Conservation (phyloP, 2,113 vertebrate species). For the Halichoeres trimaculatus region DNA sequence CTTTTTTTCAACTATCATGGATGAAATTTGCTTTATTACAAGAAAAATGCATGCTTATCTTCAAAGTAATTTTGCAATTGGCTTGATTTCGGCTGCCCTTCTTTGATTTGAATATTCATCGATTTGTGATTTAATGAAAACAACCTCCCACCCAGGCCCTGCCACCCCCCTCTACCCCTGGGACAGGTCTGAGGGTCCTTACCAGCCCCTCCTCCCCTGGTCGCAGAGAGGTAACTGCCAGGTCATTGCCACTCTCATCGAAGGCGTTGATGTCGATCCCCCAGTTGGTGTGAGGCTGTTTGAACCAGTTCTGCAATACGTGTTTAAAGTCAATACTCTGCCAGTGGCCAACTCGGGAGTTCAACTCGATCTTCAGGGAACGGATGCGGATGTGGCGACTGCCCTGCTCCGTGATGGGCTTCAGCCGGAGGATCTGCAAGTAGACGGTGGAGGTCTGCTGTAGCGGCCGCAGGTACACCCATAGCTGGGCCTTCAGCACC, state of each 20-base stretch:
- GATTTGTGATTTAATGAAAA: slow-evolving; percentile 18
- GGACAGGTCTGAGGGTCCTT: slow-evolving; percentile 85
- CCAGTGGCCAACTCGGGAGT: slow-evolving; percentile 94
- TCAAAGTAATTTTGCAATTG: background rate
- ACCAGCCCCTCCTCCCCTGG: slow-evolving; percentile 98
- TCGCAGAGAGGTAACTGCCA: slow-evolving; percentile 95
- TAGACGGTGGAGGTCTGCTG: slow-evolving; percentile 95
- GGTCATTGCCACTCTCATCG: slow-evolving; percentile 94
- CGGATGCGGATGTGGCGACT: slow-evolving; percentile 96
- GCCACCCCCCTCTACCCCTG: slow-evolving; percentile 11
- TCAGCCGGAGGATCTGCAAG: slow-evolving; percentile 96
- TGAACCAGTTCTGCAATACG: slow-evolving; percentile 99
- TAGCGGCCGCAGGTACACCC: slow-evolving; percentile 96
- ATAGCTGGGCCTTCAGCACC: slow-evolving; percentile 97
- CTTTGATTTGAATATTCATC: slow-evolving; percentile 14
- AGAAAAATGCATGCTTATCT: background rate
- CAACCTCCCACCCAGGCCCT: background rate
- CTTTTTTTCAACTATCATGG: background rate
- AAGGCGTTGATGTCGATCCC: slow-evolving; percentile 99
- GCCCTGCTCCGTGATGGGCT: slow-evolving; percentile 93
- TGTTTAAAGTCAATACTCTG: slow-evolving; percentile 99
- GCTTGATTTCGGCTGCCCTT: background rate
- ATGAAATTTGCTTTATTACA: background rate
- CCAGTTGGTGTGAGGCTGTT: slow-evolving; percentile 98
- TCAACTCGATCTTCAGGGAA: slow-evolving; percentile 96